Evolutionary conservation across 1,140 invertebrate genomes (phyloP), one percentile per base, ranked within the genome.

Genomic region (Drosophila ironensis): DNA sequence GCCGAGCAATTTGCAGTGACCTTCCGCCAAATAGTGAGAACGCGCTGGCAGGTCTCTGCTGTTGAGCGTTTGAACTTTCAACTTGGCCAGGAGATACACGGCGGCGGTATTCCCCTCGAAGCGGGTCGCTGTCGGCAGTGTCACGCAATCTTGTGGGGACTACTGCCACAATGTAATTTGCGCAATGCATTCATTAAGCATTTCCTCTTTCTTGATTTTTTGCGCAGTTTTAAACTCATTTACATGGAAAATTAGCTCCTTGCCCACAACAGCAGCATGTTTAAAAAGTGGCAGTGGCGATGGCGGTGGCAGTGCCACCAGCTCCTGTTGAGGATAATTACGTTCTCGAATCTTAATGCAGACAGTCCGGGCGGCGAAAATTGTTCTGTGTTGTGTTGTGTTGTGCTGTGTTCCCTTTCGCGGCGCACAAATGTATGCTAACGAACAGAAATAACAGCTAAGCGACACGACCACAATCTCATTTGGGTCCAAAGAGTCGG

Each of bases 151-250:
- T 45, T 45, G 60, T 25, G 45, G 50, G n/a, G n/a, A n/a, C n/a
- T n/a, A n/a, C 35, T 50, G 40, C 42, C 61, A 53, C 28, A 57
- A 52, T 52, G 27, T 54, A 54, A 46, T 75, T 76, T 52, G 59
- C 59, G 67, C 52, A 72, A 40, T 76, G 73, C 73, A 67, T 72
- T 78, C 60, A 77, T 77, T 77, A 77, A 48, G 68, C 28, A 35
- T 33, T 41, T 53, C 33, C 50, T 42, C 20, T 24, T 27, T 17
- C 59, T 63, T 20, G 40, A 3, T 22, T 59, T 41, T 33, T 20
- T 25, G 57, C 35, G 17, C 45, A 75, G 57, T 64, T 74, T 72
- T 52, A 37, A 64, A 52, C 72, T 57, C 50, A 77, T 77, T 76
- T 77, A 67, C 67, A 72, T 76, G 53, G 56, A 37, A 64, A 64